A percentile compares a stretch with the other conserved stretches of the same genome.
phyloP scores from a whole-genome alignment of 2,888 invertebrate species.

The Ectemnius lituratus region DNA sequence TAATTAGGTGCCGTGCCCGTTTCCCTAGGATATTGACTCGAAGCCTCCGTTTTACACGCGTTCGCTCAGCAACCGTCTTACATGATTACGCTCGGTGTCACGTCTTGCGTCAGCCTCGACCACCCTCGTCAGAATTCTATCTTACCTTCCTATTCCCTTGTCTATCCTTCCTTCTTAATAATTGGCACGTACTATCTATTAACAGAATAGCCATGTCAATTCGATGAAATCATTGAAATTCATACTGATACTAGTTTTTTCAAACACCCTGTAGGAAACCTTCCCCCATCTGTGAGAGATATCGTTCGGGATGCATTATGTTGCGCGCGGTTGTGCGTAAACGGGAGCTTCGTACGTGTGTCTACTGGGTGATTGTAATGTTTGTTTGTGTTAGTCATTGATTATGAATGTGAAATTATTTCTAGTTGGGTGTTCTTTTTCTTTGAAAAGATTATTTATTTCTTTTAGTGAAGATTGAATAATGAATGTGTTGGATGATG shows the following conservation, averaged over 20 bases:
- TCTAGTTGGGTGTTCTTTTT: no score
- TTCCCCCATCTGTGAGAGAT: neutral
- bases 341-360: no score
- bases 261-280: neutral
- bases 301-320: neutral
- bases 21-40: slow-evolving; percentile 44
- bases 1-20: slow-evolving; percentile 46
- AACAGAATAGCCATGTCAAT: neutral
- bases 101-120: neutral
- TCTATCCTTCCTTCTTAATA: neutral
- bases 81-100: neutral
- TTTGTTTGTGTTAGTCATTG: no score
- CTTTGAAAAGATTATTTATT: no score
- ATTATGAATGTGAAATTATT: no score
- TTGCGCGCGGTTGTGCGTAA: neutral
- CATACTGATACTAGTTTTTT: no score
- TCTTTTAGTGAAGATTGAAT: no score
- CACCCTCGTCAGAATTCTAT: neutral
- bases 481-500: no score
- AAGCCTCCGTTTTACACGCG: neutral
- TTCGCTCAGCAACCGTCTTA: neutral
- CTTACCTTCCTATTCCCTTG: neutral
- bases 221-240: neutral
- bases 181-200: neutral
- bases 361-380: no score